These are phyloP conservation scores for Nezara viridula DNA, from an alignment of 2,888 invertebrate genomes.

Conservation along the genomic window DNA sequence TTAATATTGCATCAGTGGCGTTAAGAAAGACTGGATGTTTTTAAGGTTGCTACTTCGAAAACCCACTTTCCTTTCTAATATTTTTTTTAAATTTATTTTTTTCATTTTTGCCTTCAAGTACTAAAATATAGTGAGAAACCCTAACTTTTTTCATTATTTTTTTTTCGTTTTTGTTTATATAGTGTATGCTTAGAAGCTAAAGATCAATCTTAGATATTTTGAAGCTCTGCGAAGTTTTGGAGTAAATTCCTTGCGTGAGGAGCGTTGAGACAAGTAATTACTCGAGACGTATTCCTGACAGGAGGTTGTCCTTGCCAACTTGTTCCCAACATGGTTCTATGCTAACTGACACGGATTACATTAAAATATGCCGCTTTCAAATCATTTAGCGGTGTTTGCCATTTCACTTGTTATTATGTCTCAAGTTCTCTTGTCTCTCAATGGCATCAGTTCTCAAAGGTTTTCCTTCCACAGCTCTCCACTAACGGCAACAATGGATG, in stretches of 20 bases:
- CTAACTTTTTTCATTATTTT: background rate
- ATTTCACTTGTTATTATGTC: background rate
- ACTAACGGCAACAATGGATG: background rate
- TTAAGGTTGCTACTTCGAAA: background rate
- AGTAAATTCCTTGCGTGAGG: background rate
- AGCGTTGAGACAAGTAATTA: background rate
- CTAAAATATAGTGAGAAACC: too few species aligned
- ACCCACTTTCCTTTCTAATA: background rate
- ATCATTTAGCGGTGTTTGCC: background rate
- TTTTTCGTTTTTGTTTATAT: too few species aligned
- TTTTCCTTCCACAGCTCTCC: background rate
- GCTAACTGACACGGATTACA: background rate
- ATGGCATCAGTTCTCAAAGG: background rate
- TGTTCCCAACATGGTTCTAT: background rate
- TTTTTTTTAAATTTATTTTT: too few species aligned
- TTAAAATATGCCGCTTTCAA: constrained; percentile 11
- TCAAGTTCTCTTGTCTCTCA: background rate
- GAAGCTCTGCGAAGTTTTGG: background rate
- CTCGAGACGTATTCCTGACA: background rate
- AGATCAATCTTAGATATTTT: background rate
- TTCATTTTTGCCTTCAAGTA: too few species aligned
- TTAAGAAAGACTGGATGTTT: background rate
- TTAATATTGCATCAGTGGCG: background rate
- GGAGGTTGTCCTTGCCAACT: background rate
- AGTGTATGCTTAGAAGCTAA: too few species aligned